Base-by-base conservation (phyloP, 2,888 invertebrate species). In the Amblyteles armatorius region DNA sequence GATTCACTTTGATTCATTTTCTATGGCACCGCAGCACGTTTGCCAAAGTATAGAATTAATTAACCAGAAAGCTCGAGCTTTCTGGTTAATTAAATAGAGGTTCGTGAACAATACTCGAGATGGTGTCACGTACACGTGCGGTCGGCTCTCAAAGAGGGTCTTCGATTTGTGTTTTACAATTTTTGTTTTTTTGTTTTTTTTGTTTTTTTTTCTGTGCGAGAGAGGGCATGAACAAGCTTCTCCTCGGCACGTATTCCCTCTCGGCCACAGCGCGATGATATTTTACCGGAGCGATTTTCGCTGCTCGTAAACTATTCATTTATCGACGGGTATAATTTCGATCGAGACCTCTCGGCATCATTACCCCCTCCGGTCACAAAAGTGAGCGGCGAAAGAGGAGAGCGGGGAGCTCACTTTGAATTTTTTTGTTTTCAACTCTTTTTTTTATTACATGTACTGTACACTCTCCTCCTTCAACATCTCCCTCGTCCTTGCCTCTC, bases 291-390 rank as follows among this genome's bases (percentile, higher is more conserved):
- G 91, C 92, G 92, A 91, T 93, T 93, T 93, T 93, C 92, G 92
- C 92, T 92, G 93, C 93, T 93, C 93, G 93, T 93, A 94, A 94
- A 94, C 93, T 93, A 93, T 93, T 93, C 93, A 92, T 93, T 94
- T 93, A 93, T 93, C 91, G 91, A 91, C 90, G 93, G 92, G 93
- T 93, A 93, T 93, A 93, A 94, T 94, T 93, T 93, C 90, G 91
- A 92, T 90, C 92, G 90, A 89, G 91, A 91, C 82, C 79, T 82
- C 91, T 91, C 89, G 89, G 92, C 92, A 91, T 92, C 91, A 93
- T 93, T 93, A 93, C 92, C 92, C 91, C 89, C 72, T 57, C 33
- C 78, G 48, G 33, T 55, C 48, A n/a, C 40, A 16, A 69, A 48
- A 73, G 60, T 29, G 33, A 63, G 68, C 44, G 29, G 52, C 22